Percentiles rank a stretch among this genome's conserved stretches.
phyloP scores from a whole-genome alignment of 2,113 vertebrate species.

The Bujurquina vittata region DNA sequence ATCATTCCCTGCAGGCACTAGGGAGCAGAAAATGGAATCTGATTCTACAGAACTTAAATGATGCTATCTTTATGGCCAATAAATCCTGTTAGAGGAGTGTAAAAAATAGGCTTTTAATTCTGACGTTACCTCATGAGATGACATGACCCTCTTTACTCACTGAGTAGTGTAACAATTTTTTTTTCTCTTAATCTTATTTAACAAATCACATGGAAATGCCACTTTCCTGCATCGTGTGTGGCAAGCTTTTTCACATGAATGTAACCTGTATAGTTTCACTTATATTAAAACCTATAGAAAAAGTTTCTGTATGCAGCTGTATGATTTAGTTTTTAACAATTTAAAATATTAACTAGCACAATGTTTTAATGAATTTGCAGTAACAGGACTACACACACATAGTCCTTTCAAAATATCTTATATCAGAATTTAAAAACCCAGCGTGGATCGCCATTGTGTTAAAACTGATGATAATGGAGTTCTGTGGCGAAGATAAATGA shows the following conservation, averaged over 20 bases:
- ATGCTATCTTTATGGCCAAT: conserved; percentile 49
- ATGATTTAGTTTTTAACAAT: neutral
- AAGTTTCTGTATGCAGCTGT: neutral
- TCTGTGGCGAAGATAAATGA: neutral
- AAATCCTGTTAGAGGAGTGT: conserved; percentile 45
- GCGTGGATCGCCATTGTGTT: neutral
- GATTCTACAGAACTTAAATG: conserved; percentile 42
- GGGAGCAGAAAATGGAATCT: conserved; percentile 46
- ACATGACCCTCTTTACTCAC: conserved; percentile 38
- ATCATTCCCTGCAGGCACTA: conserved; percentile 37
- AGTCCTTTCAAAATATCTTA: neutral
- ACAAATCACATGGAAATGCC: neutral
- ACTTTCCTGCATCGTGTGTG: neutral
- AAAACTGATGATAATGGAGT: neutral
- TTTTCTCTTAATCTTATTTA: conserved; percentile 1
- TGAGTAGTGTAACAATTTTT: neutral
- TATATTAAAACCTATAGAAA: fast-evolving
- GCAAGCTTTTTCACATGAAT: no score
- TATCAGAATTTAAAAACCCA: neutral
- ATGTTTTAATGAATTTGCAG: neutral
- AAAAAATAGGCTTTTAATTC: conserved; percentile 62
- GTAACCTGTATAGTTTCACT: neutral
- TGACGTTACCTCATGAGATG: conserved; percentile 41
- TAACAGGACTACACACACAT: no score
- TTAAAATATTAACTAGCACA: neutral